phyloP scores from a whole-genome alignment of 2,113 vertebrate species.

The Montifringilla adamsi region DNA sequence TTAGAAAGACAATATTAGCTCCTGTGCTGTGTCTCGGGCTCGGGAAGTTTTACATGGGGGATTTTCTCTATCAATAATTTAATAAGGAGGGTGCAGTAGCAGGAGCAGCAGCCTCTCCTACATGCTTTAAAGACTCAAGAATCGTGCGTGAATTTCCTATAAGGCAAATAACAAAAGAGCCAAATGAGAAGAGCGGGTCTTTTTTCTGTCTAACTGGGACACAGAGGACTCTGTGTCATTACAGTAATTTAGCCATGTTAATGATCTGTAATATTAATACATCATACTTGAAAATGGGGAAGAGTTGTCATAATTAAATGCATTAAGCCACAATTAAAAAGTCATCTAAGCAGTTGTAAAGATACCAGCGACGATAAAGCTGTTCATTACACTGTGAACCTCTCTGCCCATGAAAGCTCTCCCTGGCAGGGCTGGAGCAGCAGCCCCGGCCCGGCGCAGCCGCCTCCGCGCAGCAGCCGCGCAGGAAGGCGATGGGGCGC shows the following conservation, averaged over 20 bases:
- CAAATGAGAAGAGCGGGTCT: constrained; percentile 68
- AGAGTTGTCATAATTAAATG: constrained; percentile 77
- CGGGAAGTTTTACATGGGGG: constrained; percentile 55
- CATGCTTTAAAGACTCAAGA: constrained; percentile 23
- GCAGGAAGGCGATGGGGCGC: constrained; percentile 14
- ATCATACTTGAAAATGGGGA: constrained; percentile 74
- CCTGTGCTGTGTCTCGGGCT: constrained; percentile 31
- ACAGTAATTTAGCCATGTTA: constrained; percentile 77
- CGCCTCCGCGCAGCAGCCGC: constrained; percentile 42
- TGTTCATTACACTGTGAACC: constrained; percentile 61
- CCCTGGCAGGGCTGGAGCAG: not conserved
- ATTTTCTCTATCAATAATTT: constrained; percentile 69
- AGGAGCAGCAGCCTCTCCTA: constrained; percentile 29
- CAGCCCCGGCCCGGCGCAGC: not conserved
- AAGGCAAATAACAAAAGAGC: constrained; percentile 70
- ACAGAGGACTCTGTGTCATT: constrained; percentile 73
- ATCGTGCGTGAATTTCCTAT: constrained; percentile 44
- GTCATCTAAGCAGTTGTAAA: constrained; percentile 74
- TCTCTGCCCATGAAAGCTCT: constrained; percentile 41
- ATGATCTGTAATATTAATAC: constrained; percentile 83
- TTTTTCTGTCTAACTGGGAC: constrained; percentile 68
- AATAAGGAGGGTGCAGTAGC: constrained; percentile 54
- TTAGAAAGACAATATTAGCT: constrained; percentile 66
- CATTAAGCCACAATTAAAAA: constrained; percentile 80
- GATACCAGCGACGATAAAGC: constrained; percentile 69